phyloP scores from a whole-genome alignment of 2,797 vertebrate species.

The Pelodytes ibericus region DNA sequence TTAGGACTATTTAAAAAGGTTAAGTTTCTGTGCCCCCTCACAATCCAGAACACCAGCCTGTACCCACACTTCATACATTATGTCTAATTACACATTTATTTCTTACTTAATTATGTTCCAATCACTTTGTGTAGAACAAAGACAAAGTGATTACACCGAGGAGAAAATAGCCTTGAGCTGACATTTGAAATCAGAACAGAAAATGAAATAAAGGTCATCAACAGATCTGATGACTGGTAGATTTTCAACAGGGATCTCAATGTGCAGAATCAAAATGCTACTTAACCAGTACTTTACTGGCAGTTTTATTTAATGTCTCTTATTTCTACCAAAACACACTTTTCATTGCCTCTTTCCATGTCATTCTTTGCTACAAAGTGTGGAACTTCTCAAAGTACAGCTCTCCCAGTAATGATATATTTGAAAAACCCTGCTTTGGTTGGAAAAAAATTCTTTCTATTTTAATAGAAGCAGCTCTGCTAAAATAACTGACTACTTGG shows the following conservation, averaged over 20 bases:
- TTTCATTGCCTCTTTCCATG: neutral
- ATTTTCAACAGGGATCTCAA: neutral
- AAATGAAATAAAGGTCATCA: constrained; percentile 41
- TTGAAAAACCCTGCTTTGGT: neutral
- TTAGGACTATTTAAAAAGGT: no score
- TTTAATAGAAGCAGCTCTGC: neutral
- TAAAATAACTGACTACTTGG: neutral
- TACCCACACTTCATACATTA: constrained; percentile 8
- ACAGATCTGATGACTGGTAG: constrained; percentile 12
- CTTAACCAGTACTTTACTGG: neutral
- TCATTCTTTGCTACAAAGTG: neutral
- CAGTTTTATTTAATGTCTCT: neutral
- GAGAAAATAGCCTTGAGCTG: constrained; percentile 40
- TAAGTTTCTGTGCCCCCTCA: no score
- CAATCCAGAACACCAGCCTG: neutral
- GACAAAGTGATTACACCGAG: constrained; percentile 28
- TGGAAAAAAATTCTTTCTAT: neutral
- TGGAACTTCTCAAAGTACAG: neutral
- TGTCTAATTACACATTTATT: constrained; percentile 27
- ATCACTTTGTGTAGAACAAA: constrained; percentile 25
- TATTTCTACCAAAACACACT: neutral
- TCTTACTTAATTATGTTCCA: constrained; percentile 27
- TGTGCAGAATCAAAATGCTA: neutral
- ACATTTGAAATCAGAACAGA: constrained; percentile 48
- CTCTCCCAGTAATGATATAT: neutral